These are phyloP conservation scores for Linyphia triangularis DNA, from an alignment of 2,888 invertebrate species.

Conservation along the genomic window DNA sequence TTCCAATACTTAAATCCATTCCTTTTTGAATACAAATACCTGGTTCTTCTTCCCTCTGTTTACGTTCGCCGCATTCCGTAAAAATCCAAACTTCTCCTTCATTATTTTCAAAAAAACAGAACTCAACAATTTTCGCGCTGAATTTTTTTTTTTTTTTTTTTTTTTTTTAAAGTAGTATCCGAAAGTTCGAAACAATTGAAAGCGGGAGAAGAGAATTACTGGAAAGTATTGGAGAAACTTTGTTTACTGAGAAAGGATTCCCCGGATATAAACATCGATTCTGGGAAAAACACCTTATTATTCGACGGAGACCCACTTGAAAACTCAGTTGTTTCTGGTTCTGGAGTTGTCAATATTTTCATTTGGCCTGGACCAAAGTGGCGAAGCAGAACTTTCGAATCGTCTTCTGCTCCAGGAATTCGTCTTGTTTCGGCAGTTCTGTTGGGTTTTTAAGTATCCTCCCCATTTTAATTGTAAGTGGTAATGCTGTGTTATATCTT, in stretches of 20 bases:
- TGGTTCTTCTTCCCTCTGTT: too few relatives aligned
- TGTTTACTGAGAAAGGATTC: background rate
- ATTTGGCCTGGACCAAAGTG: background rate
- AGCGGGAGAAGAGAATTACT: background rate
- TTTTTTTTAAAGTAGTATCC: too few relatives aligned
- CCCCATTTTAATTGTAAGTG: too few relatives aligned
- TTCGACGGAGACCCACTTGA: background rate
- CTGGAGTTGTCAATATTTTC: background rate
- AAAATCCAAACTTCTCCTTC: too few relatives aligned
- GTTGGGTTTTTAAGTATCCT: too few relatives aligned
- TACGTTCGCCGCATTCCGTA: too few relatives aligned
- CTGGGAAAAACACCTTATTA: background rate
- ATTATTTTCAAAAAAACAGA: too few relatives aligned
- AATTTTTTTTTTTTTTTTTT: too few relatives aligned
- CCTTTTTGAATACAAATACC: too few relatives aligned
- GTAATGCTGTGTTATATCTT: too few relatives aligned
- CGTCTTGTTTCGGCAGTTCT: background rate
- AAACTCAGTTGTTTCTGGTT: background rate
- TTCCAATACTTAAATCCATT: too few relatives aligned
- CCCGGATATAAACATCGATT: background rate
- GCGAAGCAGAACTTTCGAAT: background rate
- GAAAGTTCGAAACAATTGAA: background rate
- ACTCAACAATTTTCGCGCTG: too few relatives aligned
- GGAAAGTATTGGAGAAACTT: slow-evolving; percentile 3
- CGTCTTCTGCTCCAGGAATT: background rate